Percentiles rank a stretch among this genome's conserved stretches.
phyloP scores from a whole-genome alignment of 1,140 invertebrate species.

The Trichonephila inaurata region DNA sequence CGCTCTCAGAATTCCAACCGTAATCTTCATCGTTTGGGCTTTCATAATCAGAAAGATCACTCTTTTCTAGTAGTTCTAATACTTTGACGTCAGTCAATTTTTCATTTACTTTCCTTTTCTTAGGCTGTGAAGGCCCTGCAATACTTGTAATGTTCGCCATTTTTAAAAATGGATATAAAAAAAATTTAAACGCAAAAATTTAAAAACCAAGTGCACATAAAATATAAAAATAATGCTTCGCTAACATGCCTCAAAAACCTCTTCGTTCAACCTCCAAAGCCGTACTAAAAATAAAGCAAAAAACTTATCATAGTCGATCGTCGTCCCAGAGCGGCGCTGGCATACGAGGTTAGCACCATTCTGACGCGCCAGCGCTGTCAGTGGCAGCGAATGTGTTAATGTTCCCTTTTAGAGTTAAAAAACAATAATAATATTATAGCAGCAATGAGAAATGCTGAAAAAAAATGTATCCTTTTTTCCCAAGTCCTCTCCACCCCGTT shows the following conservation, averaged over 20 bases:
- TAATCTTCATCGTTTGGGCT: slow-evolving; percentile 26
- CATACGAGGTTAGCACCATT: no score
- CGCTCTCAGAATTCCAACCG: not conserved
- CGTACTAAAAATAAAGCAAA: no score
- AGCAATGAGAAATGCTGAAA: no score
- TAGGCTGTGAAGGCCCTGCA: not conserved
- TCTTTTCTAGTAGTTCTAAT: not conserved
- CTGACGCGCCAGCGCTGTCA: no score
- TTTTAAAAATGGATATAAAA: not conserved
- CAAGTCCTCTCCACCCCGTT: no score
- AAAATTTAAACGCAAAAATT: not conserved
- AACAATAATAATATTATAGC: no score
- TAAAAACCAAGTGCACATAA: not conserved
- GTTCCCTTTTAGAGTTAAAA: no score
- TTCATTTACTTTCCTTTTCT: slow-evolving; percentile 38
- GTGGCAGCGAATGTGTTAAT: no score
- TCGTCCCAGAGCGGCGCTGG: no score
- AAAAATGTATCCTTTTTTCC: no score
- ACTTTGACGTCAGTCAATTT: slow-evolving; percentile 9
- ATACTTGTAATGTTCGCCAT: not conserved
- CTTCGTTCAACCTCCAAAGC: no score
- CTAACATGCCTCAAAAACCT: not conserved
- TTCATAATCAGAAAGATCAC: slow-evolving; percentile 3
- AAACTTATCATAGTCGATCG: no score
- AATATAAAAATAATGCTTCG: not conserved